A percentile compares a stretch with the other conserved stretches of the same genome.
These are phyloP conservation scores for Liopterus haemorrhoidalis DNA, from an alignment of 2,888 invertebrate species.

Conservation along the genomic window DNA sequence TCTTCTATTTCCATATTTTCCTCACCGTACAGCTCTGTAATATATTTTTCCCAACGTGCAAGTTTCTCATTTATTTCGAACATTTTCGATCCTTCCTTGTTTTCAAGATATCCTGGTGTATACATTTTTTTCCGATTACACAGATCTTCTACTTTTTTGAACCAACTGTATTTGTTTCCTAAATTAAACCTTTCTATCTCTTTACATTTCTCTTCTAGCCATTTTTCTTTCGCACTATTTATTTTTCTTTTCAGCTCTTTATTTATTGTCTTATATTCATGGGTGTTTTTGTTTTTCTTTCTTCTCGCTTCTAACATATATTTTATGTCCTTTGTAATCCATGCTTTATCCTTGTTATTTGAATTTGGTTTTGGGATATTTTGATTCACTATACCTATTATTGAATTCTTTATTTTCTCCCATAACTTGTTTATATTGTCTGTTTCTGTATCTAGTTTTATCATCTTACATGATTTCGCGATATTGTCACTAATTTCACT, in stretches of 20 bases:
- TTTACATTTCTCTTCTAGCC: background rate
- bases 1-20: background rate
- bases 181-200: background rate
- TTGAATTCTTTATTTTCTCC: background rate
- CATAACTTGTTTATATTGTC: slow-evolving; percentile 1
- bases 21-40: background rate
- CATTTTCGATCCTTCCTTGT: background rate
- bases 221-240: slow-evolving; percentile 1
- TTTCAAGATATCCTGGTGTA: background rate
- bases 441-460: background rate
- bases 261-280: slow-evolving; percentile 1
- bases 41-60: background rate
- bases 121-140: background rate
- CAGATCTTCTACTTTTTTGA: background rate
- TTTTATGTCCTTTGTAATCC: slow-evolving; percentile 3
- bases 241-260: background rate
- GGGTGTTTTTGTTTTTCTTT: background rate
- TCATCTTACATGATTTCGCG: background rate
- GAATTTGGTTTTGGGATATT: background rate
- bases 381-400: background rate
- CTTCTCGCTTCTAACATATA: slow-evolving; percentile 1
- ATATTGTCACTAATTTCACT: background rate
- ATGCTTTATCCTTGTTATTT: background rate
- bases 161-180: background rate
- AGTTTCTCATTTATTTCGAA: too few species aligned